Evolutionary conservation across 2,888 invertebrate genomes (phyloP).

Genomic region (Leucoptera coffeella): DNA sequence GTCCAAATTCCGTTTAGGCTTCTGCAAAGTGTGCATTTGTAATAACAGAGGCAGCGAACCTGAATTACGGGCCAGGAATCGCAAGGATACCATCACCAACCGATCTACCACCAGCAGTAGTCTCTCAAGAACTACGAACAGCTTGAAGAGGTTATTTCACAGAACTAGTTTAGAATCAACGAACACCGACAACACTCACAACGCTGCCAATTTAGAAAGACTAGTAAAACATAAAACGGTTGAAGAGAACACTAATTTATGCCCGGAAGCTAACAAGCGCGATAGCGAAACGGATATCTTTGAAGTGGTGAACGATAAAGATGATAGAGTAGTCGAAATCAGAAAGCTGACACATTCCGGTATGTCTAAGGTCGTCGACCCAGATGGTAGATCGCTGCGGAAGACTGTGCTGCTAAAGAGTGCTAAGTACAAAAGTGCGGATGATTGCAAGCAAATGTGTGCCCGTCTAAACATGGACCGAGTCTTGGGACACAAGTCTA

Average conservation of each 20-base stretch:
- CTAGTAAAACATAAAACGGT: too few species aligned
- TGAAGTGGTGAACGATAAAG: slow-evolving; percentile 15
- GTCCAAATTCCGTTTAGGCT: slow-evolving; percentile 81
- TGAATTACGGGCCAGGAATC: slow-evolving; percentile 25
- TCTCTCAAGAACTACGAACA: slow-evolving; percentile 54
- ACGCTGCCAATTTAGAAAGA: too few species aligned
- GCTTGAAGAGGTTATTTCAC: slow-evolving; percentile 45
- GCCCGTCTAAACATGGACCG: slow-evolving; percentile 30
- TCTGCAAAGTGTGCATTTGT: slow-evolving; percentile 61
- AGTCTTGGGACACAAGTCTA: slow-evolving; percentile 32
- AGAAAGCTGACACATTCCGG: slow-evolving; percentile 17
- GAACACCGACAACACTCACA: slow-evolving; percentile 3
- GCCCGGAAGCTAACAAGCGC: too few species aligned
- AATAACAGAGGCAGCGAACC: slow-evolving; percentile 27
- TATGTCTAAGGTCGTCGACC: slow-evolving; percentile 15
- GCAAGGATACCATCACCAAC: slow-evolving; percentile 51
- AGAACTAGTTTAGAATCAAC: slow-evolving; percentile 35
- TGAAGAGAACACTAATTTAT: too few species aligned
- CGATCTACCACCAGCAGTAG: slow-evolving; percentile 57
- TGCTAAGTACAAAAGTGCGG: slow-evolving; percentile 33
- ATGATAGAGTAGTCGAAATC: slow-evolving; percentile 9
- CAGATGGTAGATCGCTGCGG: slow-evolving; percentile 28
- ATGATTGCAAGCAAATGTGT: slow-evolving; percentile 22
- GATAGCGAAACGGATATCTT: slow-evolving; percentile 29
- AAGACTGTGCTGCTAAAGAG: slow-evolving; percentile 46